Evolutionary conservation across 92 coral and sea anemone genomes (phyloP).

Genomic region (Porites lobata): DNA sequence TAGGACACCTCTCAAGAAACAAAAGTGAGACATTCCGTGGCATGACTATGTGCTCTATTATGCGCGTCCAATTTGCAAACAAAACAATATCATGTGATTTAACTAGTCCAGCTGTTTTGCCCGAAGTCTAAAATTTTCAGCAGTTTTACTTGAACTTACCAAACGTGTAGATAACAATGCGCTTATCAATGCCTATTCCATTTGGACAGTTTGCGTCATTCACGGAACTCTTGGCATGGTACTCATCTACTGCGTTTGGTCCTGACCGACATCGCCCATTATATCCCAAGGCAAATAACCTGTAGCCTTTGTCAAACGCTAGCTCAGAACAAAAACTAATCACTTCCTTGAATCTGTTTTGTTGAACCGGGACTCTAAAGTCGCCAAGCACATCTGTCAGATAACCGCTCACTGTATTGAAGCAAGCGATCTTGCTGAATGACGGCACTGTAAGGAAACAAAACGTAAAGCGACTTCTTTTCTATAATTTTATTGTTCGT

Average conservation of each 20-base stretch:
- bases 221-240: conserved; percentile 1
- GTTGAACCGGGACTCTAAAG: background rate
- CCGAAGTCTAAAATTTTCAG: no score
- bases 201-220: conserved; percentile 24
- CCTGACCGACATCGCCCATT: conserved; percentile 60
- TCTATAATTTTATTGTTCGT: background rate
- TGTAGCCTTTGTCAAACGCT: conserved; percentile 53
- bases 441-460: background rate
- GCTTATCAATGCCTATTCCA: conserved; percentile 52
- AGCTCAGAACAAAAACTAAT: conserved; percentile 41
- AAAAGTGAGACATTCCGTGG: no score
- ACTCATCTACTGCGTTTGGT: conserved; percentile 8
- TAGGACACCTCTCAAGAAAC: no score
- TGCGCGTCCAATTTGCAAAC: no score
- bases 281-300: conserved; percentile 54
- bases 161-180: conserved; percentile 53
- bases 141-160: conserved; percentile 33
- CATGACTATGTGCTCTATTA: no score
- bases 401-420: background rate
- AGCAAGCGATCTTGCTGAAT: conserved; percentile 32
- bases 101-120: no score
- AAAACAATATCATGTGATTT: no score
- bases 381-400: conserved; percentile 17
- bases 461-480: no score
- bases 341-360: background rate